Base-by-base conservation (phyloP, 2,797 vertebrate species). In the Falco berigora region DNA sequence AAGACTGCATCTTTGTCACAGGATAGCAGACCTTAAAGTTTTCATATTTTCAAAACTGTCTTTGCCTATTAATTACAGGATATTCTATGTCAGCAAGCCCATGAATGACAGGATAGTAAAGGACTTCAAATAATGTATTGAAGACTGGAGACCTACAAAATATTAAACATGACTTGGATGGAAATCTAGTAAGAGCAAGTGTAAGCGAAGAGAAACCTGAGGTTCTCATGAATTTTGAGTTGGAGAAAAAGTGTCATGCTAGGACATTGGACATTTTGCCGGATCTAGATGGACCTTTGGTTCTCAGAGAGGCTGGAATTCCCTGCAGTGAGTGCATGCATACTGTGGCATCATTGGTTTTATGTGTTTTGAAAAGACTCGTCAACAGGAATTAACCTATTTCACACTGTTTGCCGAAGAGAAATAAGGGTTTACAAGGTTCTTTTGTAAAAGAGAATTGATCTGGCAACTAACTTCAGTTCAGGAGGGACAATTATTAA, bases 1-100 rank as follows among this genome's bases (percentile, higher is more conserved):
- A 94, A 95, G 91, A 47, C n/a, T 34, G 7, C 42, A 68, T 94
- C 67, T 96, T 96, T 94, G 73, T 93, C 59, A 87, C n/a, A 76
- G 18, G 21, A 73, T 47, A 78, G 81, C 5, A 42, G 52, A 40
- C 58, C 86, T 89, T 75, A 71, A 86, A 90, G 52, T 84, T 96
- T 94, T 91, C 38, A 8, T 80, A 83, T 73, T 93, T 68, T 62
- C n/a, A 13, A 85, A 90, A 67, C 76, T 77, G 4, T 62, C 27
- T 47, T 49, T 82, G 16, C 9, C 47, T 49, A 6, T 63, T 88
- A 94, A 80, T 84, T 66, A 85, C 55, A 77, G 14, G 34, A 85
- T 79, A 90, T 52, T 86, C 8, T 40, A 14, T 27, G 34, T 66
- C 63, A 85, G 34, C 11, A 25, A 85, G 18, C 20, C 36, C 28